Evolutionary conservation across 2,888 invertebrate species (phyloP), one percentile per base, ranked within the genome.

Genomic region (Calliphora vomitoria): DNA sequence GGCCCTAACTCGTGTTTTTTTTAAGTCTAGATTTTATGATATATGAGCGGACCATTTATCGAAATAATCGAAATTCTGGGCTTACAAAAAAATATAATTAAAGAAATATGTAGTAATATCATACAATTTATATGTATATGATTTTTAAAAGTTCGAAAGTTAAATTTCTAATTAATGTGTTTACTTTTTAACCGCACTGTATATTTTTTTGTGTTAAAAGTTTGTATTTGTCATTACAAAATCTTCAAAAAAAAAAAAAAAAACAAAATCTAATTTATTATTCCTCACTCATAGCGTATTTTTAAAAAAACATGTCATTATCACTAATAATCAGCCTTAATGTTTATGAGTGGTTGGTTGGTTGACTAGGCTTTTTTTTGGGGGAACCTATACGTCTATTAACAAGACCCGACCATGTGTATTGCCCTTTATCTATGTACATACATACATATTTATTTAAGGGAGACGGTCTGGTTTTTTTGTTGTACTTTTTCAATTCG

Each of bases 241-340:
- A 64, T 64, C 8, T 38, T 31, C 10, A 3, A 11, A 8, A 68
- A 62, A 47, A 68, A 62, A 47, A 68, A 44, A 8, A 62, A 15
- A 68, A 20, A 8, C 35, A 13, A 71, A 62, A 79, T 18, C 25
- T 11, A 25, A 74, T 60, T 74, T 74, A 58, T 5, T 18, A 64
- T 72, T 81, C 71, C 38, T 13, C 4, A 62, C 62, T n/a, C 60
- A 44, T 31, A n/a, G n/a, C 25, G 15, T 18, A 35, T 75, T 11
- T n/a, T 5, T 25, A 25, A 25, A 55, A 69, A 62, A 66, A 75
- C 74, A 74, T 81, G 81, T 71, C 64, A 83, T 83, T 78, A 71
- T 71, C 76, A 71, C 55, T 31, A 64, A 83, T 83, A 72, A 78
- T 78, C 47, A 62, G 60, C n/a, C 50, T 18, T 53, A 44, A n/a